These are phyloP conservation scores for Ochropleura plecta DNA, from an alignment of 2,888 invertebrate genomes.

Conservation along the genomic window DNA sequence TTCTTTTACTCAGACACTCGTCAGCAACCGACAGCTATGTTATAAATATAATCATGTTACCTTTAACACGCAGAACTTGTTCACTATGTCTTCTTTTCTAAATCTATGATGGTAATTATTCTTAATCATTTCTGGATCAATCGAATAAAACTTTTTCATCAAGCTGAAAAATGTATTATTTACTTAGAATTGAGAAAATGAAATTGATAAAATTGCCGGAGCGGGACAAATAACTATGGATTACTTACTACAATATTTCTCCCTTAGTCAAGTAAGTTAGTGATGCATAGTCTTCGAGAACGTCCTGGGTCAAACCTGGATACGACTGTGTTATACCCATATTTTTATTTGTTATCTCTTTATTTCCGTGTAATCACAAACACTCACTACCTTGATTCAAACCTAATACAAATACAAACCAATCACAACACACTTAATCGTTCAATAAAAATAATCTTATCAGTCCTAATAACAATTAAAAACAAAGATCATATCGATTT, in stretches of 20 bases:
- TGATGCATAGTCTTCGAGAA: constrained; percentile 91
- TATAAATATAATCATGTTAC: constrained; percentile 75
- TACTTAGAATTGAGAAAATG: not conserved
- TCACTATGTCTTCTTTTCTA: constrained; percentile 87
- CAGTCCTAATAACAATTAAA: constrained; percentile 45
- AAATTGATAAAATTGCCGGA: not conserved
- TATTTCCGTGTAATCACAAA: constrained; percentile 9
- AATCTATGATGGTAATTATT: constrained; percentile 88
- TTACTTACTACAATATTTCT: constrained; percentile 92
- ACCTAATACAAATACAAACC: constrained; percentile 15
- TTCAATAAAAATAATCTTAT: constrained; percentile 59
- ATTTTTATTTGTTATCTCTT: constrained; percentile 14
- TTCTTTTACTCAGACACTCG: not conserved
- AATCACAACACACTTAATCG: constrained; percentile 35
- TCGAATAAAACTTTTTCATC: constrained; percentile 90
- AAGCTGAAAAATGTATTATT: constrained; percentile 79
- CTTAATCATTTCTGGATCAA: constrained; percentile 83
- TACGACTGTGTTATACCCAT: constrained; percentile 89
- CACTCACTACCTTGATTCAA: constrained; percentile 18
- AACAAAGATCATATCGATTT: constrained; percentile 32
- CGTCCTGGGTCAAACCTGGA: constrained; percentile 89
- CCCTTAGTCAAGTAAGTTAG: constrained; percentile 91
- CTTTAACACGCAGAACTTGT: constrained; percentile 92
- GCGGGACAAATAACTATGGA: not conserved
- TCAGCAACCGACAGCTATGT: not conserved